phyloP scores from a whole-genome alignment of 1,140 invertebrate genomes.

The Lerema accius region DNA sequence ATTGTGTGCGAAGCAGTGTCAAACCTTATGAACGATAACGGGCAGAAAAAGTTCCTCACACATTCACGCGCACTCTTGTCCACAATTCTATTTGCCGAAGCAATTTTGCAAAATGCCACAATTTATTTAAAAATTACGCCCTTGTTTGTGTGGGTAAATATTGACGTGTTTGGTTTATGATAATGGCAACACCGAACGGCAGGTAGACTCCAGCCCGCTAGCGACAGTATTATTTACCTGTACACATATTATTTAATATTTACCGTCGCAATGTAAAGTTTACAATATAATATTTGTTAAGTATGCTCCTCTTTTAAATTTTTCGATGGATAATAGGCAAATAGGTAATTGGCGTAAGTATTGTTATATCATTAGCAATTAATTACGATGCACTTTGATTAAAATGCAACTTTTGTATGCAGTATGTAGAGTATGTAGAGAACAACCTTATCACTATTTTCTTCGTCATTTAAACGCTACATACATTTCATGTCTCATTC shows the following conservation, averaged over 20 bases:
- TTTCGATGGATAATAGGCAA: conserved; percentile 75
- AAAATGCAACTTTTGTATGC: background rate
- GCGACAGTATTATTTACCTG: conserved; percentile 79
- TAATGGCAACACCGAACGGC: conserved; percentile 78
- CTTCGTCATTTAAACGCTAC: too few species aligned
- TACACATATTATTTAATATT: conserved; percentile 82
- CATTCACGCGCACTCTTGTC: conserved; percentile 61
- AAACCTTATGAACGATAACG: conserved; percentile 54
- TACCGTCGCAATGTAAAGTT: conserved; percentile 77
- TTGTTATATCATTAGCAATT: background rate
- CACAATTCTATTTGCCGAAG: conserved; percentile 79
- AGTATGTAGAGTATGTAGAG: too few species aligned
- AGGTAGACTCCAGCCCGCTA: conserved; percentile 71
- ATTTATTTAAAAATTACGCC: conserved; percentile 83
- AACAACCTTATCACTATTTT: too few species aligned
- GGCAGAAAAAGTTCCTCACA: conserved; percentile 66
- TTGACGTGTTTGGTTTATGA: conserved; percentile 82
- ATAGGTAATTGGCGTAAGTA: too few species aligned
- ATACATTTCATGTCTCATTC: too few species aligned
- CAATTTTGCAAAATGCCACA: conserved; percentile 82
- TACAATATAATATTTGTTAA: conserved; percentile 81
- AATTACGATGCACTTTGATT: background rate
- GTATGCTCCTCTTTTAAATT: conserved; percentile 79
- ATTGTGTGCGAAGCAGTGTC: conserved; percentile 37
- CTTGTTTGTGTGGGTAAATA: conserved; percentile 81